These are phyloP conservation scores for Drosophila nigromelanica DNA, from an alignment of 1,140 invertebrate species.

Conservation along the genomic window DNA sequence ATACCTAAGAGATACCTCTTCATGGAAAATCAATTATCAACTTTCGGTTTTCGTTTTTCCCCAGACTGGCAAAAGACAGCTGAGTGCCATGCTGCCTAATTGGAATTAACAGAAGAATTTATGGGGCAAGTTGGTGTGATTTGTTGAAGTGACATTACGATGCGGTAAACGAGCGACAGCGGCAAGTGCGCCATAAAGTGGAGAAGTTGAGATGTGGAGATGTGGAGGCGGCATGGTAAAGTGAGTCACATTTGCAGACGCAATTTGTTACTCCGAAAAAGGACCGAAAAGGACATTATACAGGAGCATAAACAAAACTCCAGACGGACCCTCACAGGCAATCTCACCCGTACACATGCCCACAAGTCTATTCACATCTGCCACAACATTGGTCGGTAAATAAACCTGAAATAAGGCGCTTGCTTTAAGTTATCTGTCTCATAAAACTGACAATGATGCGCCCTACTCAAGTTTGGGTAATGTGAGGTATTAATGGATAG, in stretches of 20 bases:
- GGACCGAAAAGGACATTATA: constrained; percentile 59
- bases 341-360: constrained; percentile 4
- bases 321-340: constrained; percentile 50
- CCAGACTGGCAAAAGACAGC: constrained; percentile 35
- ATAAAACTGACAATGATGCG: constrained; percentile 19
- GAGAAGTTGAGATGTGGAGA: constrained; percentile 33
- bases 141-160: constrained; percentile 77
- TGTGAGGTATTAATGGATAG: constrained; percentile 4
- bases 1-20: constrained; percentile 5
- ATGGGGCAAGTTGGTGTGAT: constrained; percentile 72
- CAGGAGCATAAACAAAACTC: constrained; percentile 62
- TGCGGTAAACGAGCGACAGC: constrained; percentile 63
- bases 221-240: constrained; percentile 33
- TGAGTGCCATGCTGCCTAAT: constrained; percentile 59
- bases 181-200: constrained; percentile 55
- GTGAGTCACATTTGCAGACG: constrained; percentile 70
- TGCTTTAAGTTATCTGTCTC: constrained; percentile 28
- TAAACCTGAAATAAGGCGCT: constrained; percentile 32
- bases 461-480: not conserved
- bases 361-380: constrained; percentile 32
- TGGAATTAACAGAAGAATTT: constrained; percentile 75
- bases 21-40: constrained; percentile 52
- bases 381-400: constrained; percentile 33
- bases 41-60: constrained; percentile 12
- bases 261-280: constrained; percentile 71